Evolutionary conservation across 2,797 vertebrate species (phyloP).

Genomic region (Xiphophorus birchmanni): DNA sequence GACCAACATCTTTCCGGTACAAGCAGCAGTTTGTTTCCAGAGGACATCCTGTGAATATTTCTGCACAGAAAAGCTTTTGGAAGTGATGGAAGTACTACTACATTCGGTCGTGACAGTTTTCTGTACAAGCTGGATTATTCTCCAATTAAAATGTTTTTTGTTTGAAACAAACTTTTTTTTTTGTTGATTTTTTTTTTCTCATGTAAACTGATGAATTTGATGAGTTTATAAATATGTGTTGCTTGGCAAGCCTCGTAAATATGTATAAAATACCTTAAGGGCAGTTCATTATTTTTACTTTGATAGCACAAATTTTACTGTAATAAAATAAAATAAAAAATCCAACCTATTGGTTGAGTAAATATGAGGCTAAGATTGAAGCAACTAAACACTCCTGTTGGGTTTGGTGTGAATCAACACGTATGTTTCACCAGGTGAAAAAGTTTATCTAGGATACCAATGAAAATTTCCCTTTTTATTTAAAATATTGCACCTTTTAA

Average conservation of each 20-base stretch:
- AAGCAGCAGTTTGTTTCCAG: neutral
- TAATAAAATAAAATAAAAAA: neutral
- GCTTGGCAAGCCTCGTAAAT: neutral
- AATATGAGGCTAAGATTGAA: neutral
- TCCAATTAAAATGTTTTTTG: neutral
- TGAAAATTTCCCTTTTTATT: neutral
- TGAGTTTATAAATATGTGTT: neutral
- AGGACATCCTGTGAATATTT: constrained; percentile 19
- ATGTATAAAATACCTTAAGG: neutral
- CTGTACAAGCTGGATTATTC: neutral
- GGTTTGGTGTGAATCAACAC: too few relatives aligned
- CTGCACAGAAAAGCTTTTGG: neutral
- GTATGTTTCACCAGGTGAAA: too few relatives aligned
- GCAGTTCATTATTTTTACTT: neutral
- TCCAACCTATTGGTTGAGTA: too few relatives aligned
- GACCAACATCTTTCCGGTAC: neutral
- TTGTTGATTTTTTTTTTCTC: neutral
- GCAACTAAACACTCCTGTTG: neutral
- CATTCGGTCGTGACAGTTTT: neutral
- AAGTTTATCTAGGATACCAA: neutral
- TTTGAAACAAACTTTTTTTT: neutral
- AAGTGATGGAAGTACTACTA: constrained; percentile 4
- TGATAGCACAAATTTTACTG: neutral
- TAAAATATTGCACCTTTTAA: neutral
- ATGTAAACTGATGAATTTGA: neutral